These are phyloP conservation scores for Leptodactylus fuscus DNA, from an alignment of 2,113 vertebrate species.

Conservation along the genomic window DNA sequence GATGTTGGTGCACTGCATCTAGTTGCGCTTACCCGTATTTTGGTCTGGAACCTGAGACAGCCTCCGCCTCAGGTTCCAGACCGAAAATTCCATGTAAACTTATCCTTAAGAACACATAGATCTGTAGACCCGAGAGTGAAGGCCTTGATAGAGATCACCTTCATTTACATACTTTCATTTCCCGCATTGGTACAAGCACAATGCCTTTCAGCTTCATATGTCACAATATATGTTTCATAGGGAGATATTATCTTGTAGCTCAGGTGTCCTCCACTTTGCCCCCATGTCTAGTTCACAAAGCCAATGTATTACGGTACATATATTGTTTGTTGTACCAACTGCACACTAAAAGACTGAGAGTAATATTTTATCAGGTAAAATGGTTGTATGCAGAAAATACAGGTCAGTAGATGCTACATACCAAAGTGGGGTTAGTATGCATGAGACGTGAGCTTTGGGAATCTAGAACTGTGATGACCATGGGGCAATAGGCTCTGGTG, in stretches of 20 bases:
- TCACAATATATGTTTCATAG: too few species aligned
- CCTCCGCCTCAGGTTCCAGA: too few species aligned
- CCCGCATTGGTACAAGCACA: background rate
- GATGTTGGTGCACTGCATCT: too few species aligned
- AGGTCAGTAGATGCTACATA: constrained; percentile 22
- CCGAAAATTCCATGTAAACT: too few species aligned
- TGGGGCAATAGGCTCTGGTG: background rate
- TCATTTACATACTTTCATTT: background rate
- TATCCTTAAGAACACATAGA: background rate
- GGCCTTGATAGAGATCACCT: background rate
- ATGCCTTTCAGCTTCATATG: background rate
- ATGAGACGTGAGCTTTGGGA: background rate
- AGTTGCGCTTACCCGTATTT: too few species aligned
- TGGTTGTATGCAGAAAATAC: background rate
- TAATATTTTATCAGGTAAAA: constrained; percentile 18
- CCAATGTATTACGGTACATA: background rate
- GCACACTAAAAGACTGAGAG: background rate
- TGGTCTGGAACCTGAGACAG: too few species aligned
- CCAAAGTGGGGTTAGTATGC: constrained; percentile 13
- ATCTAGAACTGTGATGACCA: too few species aligned
- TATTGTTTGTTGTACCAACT: background rate
- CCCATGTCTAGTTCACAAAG: background rate
- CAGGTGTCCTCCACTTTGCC: constrained; percentile 24
- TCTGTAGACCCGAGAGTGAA: background rate
- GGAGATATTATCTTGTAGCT: constrained; percentile 12